Base-by-base conservation (phyloP, 2,888 invertebrate genomes). In the Diadegma fenestrale region DNA sequence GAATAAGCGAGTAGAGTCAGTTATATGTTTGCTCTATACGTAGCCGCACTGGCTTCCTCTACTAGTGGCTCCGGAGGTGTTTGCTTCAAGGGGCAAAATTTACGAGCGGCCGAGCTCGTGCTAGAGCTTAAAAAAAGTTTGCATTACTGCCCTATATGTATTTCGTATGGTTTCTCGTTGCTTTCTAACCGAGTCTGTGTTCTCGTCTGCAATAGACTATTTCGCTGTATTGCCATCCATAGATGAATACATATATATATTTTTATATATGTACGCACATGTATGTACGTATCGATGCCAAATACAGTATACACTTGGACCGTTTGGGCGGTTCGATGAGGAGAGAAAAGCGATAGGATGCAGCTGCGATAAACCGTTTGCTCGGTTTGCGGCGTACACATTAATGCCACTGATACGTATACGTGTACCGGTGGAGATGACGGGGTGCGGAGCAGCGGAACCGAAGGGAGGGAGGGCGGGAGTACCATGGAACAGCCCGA, bases 341-440 rank as follows among this genome's bases (percentile, higher is more conserved):
- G 80, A 85, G 87, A 83, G 87, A 79, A 66, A 82, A 80, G 85
- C 87, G 87, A 88, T 86, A 84, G 80, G 86, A 85, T 82, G 80
- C 72, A 88, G 87, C 83, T 84, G 86, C 87, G 90, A 90, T 90
- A 89, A 89, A 89, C 87, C 86, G 86, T 80, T 87, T 84, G 85
- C 80, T 86, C 88, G 88, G 87, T 88, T 87, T 87, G 84, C 78
- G 86, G 86, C 81, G 75, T 79, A 79, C 82, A 82, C 85, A 79
- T 85, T 85, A 85, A 85, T 82, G 85, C 79, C 64, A 41, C 37
- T 45, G 82, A 73, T 61, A 78, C 82, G 51, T 79, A 79, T 48
- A 66, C 19, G 63, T 45, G 73, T 26, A 43, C 43, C 61, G 37
- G n/a, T 37, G 12, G 30, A 43, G 33, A 41, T 48, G 71, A 48